Evolutionary conservation across 2,888 invertebrate species (phyloP).

Genomic region (Macrosoma leucophasiata): DNA sequence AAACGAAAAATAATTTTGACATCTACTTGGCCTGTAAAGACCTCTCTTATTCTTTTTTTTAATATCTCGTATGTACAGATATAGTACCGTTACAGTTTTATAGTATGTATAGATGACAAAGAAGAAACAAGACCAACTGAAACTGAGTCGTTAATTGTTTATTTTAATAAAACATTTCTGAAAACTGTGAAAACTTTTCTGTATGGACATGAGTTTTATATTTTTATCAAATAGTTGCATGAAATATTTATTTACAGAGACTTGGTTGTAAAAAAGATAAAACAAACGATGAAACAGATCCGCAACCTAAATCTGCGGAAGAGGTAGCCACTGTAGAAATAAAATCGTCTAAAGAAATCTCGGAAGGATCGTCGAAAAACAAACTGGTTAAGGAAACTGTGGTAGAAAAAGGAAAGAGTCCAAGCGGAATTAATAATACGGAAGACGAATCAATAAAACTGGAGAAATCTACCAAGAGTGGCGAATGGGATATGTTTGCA

Average conservation of each 20-base stretch:
- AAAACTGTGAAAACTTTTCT: background rate
- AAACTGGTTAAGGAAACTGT: slow-evolving; percentile 13
- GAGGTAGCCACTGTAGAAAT: slow-evolving; percentile 15
- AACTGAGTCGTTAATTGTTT: no score
- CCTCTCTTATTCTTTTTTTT: no score
- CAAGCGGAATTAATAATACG: slow-evolving; percentile 10
- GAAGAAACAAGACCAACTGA: no score
- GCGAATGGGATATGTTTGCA: slow-evolving; percentile 94
- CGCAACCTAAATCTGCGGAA: slow-evolving; percentile 6
- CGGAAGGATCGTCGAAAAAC: slow-evolving; percentile 4
- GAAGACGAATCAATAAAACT: slow-evolving; percentile 35
- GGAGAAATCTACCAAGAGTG: slow-evolving; percentile 65
- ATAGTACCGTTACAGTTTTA: no score
- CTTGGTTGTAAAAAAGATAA: slow-evolving; percentile 31
- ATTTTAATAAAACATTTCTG: background rate
- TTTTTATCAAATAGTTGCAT: background rate
- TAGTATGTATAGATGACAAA: no score
- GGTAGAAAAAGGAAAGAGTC: slow-evolving; percentile 8
- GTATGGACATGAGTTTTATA: background rate
- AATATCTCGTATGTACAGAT: no score
- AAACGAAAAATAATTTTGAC: no score
- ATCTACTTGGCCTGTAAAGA: no score
- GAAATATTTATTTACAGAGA: slow-evolving; percentile 27
- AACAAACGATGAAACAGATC: slow-evolving; percentile 1
- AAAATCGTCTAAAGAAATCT: slow-evolving; percentile 15